phyloP scores from a whole-genome alignment of 1,140 invertebrate genomes.

The Littorina saxatilis region DNA sequence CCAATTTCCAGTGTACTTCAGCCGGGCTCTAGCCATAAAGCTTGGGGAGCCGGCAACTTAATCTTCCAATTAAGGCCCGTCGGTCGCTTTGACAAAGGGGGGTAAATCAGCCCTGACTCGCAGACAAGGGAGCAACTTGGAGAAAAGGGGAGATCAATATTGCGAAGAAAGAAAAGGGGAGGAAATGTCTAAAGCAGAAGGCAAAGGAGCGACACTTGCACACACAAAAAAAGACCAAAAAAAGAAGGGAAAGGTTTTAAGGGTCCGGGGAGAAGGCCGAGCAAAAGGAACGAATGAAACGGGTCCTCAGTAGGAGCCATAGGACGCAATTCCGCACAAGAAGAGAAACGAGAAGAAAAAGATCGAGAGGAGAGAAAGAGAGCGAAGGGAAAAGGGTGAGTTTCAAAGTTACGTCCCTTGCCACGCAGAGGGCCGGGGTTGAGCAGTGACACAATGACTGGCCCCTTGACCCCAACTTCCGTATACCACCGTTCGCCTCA shows the following conservation, averaged over 20 bases:
- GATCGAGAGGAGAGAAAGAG: neutral
- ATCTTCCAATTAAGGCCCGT: constrained; percentile 42
- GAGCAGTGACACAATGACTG: constrained; percentile 33
- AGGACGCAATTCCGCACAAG: constrained; percentile 13
- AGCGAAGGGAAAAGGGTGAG: neutral
- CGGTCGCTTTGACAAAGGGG: constrained; percentile 33
- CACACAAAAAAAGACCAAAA: neutral
- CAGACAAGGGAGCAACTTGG: constrained; percentile 30
- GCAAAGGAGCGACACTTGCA: neutral
- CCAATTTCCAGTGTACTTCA: constrained; percentile 32
- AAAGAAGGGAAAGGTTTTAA: neutral
- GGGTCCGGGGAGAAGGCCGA: neutral
- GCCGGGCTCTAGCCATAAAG: constrained; percentile 29
- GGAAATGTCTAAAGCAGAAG: neutral
- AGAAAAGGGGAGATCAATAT: constrained; percentile 32
- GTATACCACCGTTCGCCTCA: constrained; percentile 40
- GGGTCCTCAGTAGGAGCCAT: neutral
- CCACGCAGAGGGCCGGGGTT: neutral
- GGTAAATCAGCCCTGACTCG: constrained; percentile 42
- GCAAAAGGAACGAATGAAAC: neutral
- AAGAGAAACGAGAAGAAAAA: neutral
- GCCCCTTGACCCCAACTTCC: constrained; percentile 40
- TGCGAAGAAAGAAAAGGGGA: constrained; percentile 20
- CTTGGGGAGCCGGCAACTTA: constrained; percentile 32
- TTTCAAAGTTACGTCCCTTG: constrained; percentile 33